Evolutionary conservation across 1,140 invertebrate genomes (phyloP), one percentile per base, ranked within the genome.

Genomic region (Leguminivora glycinivorella): DNA sequence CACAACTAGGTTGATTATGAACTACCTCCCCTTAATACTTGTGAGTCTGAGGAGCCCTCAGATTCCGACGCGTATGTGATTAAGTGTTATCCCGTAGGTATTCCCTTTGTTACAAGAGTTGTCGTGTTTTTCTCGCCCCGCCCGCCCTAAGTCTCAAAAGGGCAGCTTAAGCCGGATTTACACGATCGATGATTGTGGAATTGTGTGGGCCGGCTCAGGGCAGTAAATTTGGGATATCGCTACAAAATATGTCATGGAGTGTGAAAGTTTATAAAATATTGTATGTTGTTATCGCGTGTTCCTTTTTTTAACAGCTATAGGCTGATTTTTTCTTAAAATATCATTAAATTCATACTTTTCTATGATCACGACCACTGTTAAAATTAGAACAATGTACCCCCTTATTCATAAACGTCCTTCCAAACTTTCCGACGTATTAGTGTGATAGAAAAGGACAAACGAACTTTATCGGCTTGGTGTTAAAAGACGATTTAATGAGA

Each of bases 91-190:
- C 68, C 69, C 72, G 74, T 76, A 76, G 74, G 67, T 73, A 83
- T 80, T 88, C 77, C 79, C 75, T 88, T 84, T 87, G 82, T 85
- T 78, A 76, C 72, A 67, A 75, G 69, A 71, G 72, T 34, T 63
- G 75, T 79, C 76, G 76, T 81, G 77, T 78, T 76, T 69, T 78
- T 81, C 73, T 76, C 73, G 26, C 73, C 69, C 71, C 60, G 67
- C 75, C 69, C 72, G 72, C 70, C 74, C 68, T 73, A 75, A 76
- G 77, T 81, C 72, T 70, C 72, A 83, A 76, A 75, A 78, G 72
- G 76, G 70, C 70, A 73, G 71, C 79, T 79, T 83, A 85, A 77
- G 81, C 75, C 77, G 74, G 78, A 80, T 82, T 85, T 85, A 80
- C 76, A 77, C 74, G 79, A 82, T 75, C 81, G 78, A 82, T 83